These are phyloP conservation scores for Chaetodon auriga DNA, from an alignment of 2,113 vertebrate genomes.

Conservation along the genomic window DNA sequence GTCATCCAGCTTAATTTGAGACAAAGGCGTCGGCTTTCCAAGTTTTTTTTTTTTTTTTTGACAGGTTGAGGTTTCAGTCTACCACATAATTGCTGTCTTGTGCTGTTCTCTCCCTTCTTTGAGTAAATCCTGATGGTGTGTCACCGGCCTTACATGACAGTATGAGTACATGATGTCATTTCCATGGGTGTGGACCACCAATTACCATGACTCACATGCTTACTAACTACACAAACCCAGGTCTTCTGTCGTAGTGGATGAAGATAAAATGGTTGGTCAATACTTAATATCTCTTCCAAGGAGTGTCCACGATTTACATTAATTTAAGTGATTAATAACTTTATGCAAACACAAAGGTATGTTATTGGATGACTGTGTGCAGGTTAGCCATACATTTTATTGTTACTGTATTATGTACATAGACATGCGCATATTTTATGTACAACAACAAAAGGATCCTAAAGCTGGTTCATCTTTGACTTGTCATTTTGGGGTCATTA, in stretches of 20 bases:
- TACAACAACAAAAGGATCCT: not conserved
- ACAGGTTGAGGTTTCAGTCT: slow-evolving; percentile 61
- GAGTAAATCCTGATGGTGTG: slow-evolving; percentile 61
- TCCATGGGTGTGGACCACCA: slow-evolving; percentile 62
- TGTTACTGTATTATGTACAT: not conserved
- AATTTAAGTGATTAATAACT: not conserved
- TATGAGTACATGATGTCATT: slow-evolving; percentile 60
- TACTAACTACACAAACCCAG: slow-evolving; percentile 45
- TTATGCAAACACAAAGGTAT: not conserved
- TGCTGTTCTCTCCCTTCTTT: slow-evolving; percentile 38
- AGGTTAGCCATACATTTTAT: not conserved
- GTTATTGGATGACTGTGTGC: not conserved
- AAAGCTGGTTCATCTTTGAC: not conserved
- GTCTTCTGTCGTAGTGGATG: slow-evolving; percentile 27
- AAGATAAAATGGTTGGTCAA: slow-evolving; percentile 40
- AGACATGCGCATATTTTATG: not conserved
- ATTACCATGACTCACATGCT: slow-evolving; percentile 64
- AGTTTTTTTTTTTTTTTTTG: slow-evolving; percentile 52
- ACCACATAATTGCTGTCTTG: slow-evolving; percentile 64
- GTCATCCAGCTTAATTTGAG: slow-evolving; percentile 54
- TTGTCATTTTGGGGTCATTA: not conserved
- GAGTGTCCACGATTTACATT: not conserved
- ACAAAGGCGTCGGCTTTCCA: slow-evolving; percentile 42
- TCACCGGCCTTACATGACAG: slow-evolving; percentile 57
- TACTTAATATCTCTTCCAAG: slow-evolving; percentile 10